Base-by-base conservation (phyloP, 2,888 invertebrate species). In the Loripinus fragilis region DNA sequence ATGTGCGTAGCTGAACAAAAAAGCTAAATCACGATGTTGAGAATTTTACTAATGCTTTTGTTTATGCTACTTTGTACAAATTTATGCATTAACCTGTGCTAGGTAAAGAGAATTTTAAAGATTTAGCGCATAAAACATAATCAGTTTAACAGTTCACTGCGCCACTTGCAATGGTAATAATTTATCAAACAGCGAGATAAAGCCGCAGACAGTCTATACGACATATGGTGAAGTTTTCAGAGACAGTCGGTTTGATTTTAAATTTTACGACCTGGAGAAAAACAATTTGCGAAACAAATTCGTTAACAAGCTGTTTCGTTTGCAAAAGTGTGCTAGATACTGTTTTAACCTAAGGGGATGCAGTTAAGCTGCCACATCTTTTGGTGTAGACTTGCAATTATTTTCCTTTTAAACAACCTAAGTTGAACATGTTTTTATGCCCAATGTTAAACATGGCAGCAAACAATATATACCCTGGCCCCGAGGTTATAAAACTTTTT, bases 1-100 rank as follows among this genome's bases (percentile, higher is more conserved):
- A 52, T 52, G 52, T 52, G 52, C 52, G 52, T 52, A 52, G 52
- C 25, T 52, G 52, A 52, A 25, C 12, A 52, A 52, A 12, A 52
- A 52, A 38, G 38, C 7, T 8, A 38, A 38, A 38, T 38, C 12
- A 45, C 20, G 45, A 8, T 20, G 2, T 8, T 12, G n/a, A 45
- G n/a, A n/a, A 8, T 23, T 23, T 15, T 52, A 52, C 52, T 52
- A 52, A 52, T 52, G 25, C 52, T 23, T 25, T 52, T 52, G 52
- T 52, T 52, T 52, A 25, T 52, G 25, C 25, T 25, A 25, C 15
- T 23, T 52, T 23, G 10, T 8, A 52, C 25, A 52, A 52, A 52
- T 52, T 52, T 52, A 52, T 52, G 52, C 25, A 25, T 52, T 52
- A 25, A 52, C 12, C 12, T 20, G 48, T n/a, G 23, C 7, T 25